phyloP scores from a whole-genome alignment of 1,140 invertebrate genomes.

The Drosophila simulans region DNA sequence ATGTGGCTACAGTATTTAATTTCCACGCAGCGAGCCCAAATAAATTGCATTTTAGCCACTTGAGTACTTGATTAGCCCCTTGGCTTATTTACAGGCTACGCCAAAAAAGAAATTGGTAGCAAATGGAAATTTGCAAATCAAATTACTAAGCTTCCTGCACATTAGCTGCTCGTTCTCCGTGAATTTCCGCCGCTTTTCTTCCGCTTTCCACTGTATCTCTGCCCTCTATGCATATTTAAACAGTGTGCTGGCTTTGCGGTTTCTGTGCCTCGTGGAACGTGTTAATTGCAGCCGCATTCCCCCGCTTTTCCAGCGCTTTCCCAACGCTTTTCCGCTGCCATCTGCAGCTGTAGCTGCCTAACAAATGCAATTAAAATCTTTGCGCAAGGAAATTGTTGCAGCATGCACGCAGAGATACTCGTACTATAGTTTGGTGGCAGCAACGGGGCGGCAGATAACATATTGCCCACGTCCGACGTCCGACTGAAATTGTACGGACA shows the following conservation, averaged over 20 bases:
- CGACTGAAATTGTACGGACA: constrained; percentile 10
- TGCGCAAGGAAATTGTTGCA: constrained; percentile 40
- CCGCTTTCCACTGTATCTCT: constrained; percentile 3
- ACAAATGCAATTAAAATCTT: constrained; percentile 78
- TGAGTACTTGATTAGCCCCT: constrained; percentile 37
- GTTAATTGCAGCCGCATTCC: constrained; percentile 64
- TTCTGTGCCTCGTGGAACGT: constrained; percentile 45
- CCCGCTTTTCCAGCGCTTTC: constrained; percentile 7
- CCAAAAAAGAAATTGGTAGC: neutral
- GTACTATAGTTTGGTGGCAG: constrained; percentile 17
- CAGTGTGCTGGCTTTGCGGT: constrained; percentile 51
- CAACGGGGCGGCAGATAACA: too few relatives aligned
- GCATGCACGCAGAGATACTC: constrained; percentile 22
- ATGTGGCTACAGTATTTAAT: neutral
- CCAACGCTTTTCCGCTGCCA: constrained; percentile 24
- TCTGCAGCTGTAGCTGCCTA: constrained; percentile 45
- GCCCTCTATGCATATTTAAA: constrained; percentile 58
- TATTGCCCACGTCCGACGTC: constrained; percentile 49
- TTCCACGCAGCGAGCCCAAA: neutral
- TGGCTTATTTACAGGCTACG: constrained; percentile 15
- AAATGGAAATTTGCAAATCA: constrained; percentile 47
- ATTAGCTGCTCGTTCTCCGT: constrained; percentile 13
- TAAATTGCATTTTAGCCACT: constrained; percentile 31
- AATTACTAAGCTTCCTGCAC: constrained; percentile 48
- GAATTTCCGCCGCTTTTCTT: neutral